phyloP scores from a whole-genome alignment of 2,797 vertebrate species.

The Echiichthys vipera region DNA sequence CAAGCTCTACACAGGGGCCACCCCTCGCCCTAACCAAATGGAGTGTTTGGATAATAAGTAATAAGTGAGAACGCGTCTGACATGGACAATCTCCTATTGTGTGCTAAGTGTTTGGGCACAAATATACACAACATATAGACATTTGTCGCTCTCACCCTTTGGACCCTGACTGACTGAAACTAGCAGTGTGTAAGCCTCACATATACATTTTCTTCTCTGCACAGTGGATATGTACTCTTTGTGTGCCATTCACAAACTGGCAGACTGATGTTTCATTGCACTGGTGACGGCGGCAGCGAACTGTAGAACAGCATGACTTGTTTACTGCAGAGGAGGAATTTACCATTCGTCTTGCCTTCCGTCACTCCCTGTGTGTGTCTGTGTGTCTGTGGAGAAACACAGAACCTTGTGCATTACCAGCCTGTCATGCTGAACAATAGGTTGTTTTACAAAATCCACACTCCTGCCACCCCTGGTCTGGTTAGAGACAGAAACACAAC shows the following conservation, averaged over 20 bases:
- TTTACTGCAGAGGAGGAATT: conserved; percentile 64
- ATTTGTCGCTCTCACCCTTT: not conserved
- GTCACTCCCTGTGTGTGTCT: conserved; percentile 32
- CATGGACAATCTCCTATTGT: too few species aligned
- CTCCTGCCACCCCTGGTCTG: conserved; percentile 42
- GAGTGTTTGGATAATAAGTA: too few species aligned
- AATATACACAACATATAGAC: not conserved
- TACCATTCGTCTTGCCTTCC: conserved; percentile 57
- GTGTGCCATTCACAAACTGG: conserved; percentile 38
- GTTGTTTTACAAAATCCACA: conserved; percentile 61
- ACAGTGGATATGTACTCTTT: conserved; percentile 59
- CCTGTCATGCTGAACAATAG: conserved; percentile 68
- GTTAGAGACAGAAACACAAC: conserved; percentile 35
- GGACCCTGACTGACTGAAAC: conserved; percentile 60
- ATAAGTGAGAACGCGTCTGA: too few species aligned
- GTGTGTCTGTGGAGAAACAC: conserved; percentile 33
- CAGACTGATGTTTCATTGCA: conserved; percentile 39
- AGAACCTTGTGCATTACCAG: conserved; percentile 49
- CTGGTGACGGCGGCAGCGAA: conserved; percentile 54
- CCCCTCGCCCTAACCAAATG: too few species aligned
- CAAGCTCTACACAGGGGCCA: too few species aligned
- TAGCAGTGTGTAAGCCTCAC: too few species aligned
- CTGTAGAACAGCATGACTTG: conserved; percentile 59
- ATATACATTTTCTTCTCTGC: conserved; percentile 41
- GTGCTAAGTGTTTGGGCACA: too few species aligned